Base-by-base conservation (phyloP, 2,113 vertebrate genomes). In the Pongo pygmaeus region DNA sequence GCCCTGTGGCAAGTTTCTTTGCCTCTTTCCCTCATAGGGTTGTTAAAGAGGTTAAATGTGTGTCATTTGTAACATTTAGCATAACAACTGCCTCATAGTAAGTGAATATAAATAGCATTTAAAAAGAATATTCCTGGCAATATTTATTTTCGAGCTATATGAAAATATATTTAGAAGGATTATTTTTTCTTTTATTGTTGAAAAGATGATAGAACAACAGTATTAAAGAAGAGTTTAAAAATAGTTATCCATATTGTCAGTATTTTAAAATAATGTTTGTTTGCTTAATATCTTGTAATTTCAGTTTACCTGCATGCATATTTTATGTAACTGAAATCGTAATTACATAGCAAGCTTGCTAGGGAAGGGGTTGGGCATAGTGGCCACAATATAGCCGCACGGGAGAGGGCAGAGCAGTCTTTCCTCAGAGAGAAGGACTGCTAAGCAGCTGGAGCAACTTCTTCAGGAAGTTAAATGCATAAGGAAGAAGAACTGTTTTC, bases 141-240 rank as follows among this genome's bases (percentile, higher is more conserved):
- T 93, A 78, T 84, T 89, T 78, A 75, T 94, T 95, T 93, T 85
- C 46, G 91, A 91, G 57, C 50, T 77, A 4, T 77, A 85, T 74
- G 83, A 64, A 95, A 95, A 22, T 67, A 32, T 6, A 30, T 50
- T 32, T 74, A 38, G 38, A 89, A 70, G 7, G 18, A n/a, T 30
- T 32, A 64, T 67, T 16, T 91, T 93, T 79, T 80, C 74, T 74
- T 40, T n/a, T 69, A 23, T 80, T 67, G 57, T 89, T 94, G 50
- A 89, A 88, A 83, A 74, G 27, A 91, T 74, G 75, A 35, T 23
- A 90, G 83, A 35, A n/a, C 12, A 75, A 12, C 57, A 77, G 32
- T 40, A 70, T 70, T 91, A 90, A 70, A 70, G 52, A 95, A 67
- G 61, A 77, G 43, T 77, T 90, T 95, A 16, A 40, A 92, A 90